Evolutionary conservation across 2,888 invertebrate species (phyloP).

Genomic region (Nemurella pictetii): DNA sequence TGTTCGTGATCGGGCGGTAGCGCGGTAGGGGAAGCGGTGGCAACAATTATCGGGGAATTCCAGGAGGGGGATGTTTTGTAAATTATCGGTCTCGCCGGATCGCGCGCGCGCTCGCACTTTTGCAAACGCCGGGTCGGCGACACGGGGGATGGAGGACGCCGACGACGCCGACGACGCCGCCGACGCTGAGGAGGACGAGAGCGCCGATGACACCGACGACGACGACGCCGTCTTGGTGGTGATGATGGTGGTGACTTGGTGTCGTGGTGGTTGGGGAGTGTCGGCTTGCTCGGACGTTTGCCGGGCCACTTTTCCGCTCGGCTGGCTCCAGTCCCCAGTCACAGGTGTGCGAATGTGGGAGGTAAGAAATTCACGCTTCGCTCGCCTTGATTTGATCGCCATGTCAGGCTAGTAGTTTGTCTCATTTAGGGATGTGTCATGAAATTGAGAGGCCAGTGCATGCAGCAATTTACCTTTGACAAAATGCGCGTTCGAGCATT

Average conservation of each 20-base stretch:
- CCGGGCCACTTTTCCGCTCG: neutral
- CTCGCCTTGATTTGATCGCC: neutral
- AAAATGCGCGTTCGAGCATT: neutral
- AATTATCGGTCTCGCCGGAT: constrained; percentile 28
- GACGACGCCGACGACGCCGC: too few species aligned
- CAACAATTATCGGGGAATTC: neutral
- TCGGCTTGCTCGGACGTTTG: neutral
- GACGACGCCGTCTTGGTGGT: neutral
- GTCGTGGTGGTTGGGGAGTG: neutral
- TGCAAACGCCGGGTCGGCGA: neutral
- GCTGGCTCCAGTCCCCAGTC: neutral
- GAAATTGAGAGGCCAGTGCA: neutral
- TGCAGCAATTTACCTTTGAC: neutral
- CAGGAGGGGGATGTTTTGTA: neutral
- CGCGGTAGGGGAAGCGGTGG: neutral
- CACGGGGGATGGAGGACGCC: neutral
- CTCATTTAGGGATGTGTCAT: too few species aligned
- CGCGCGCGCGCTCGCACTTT: constrained; percentile 1
- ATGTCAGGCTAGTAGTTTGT: neutral
- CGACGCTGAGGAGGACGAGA: too few species aligned
- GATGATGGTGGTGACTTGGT: neutral
- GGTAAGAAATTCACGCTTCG: neutral
- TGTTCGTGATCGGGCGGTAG: too few species aligned
- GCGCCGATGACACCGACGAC: neutral
- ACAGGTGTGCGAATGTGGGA: neutral